phyloP scores from a whole-genome alignment of 2,797 vertebrate genomes.

The Rallus crepitans region DNA sequence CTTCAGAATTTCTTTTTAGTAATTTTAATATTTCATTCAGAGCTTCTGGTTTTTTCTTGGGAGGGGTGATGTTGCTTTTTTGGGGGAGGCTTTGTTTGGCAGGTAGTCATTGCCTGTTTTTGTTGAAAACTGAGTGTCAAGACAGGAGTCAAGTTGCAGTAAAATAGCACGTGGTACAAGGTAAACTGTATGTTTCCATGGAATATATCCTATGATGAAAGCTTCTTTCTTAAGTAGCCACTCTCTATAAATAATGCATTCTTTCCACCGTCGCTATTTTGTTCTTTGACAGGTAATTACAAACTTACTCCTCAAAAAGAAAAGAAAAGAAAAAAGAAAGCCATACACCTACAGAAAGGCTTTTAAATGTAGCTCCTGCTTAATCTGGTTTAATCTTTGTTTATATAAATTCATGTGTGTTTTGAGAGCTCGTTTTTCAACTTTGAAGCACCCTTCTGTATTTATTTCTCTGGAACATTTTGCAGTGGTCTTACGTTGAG shows the following conservation, averaged over 20 bases:
- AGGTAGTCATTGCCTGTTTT: not conserved
- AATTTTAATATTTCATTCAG: not conserved
- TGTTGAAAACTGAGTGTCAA: slow-evolving; percentile 46
- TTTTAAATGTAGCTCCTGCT: slow-evolving; percentile 28
- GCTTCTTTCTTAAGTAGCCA: slow-evolving; percentile 46
- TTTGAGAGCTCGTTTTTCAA: slow-evolving; percentile 14
- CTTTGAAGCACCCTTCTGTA: not conserved
- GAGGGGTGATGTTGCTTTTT: not conserved
- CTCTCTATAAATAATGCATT: slow-evolving; percentile 53
- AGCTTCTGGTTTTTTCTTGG: rapidly evolving
- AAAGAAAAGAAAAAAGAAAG: not conserved
- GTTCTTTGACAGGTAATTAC: slow-evolving; percentile 45
- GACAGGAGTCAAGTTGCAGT: slow-evolving; percentile 29
- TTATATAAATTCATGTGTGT: not conserved
- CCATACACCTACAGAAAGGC: not conserved
- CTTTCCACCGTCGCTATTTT: slow-evolving; percentile 51
- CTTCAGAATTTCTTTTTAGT: too few relatives aligned
- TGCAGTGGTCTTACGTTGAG: not conserved
- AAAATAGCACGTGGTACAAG: slow-evolving; percentile 30
- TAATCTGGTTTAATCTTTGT: slow-evolving; percentile 30
- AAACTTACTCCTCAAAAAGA: not conserved
- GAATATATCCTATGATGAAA: slow-evolving; percentile 62
- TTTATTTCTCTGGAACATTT: slow-evolving; percentile 11
- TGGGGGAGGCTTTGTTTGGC: not conserved
- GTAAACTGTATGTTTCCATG: slow-evolving; percentile 51